Percentiles rank a stretch among this genome's conserved stretches.
Evolutionary conservation across 2,888 invertebrate genomes (phyloP).

Genomic region (Chloroclystis v-ata): DNA sequence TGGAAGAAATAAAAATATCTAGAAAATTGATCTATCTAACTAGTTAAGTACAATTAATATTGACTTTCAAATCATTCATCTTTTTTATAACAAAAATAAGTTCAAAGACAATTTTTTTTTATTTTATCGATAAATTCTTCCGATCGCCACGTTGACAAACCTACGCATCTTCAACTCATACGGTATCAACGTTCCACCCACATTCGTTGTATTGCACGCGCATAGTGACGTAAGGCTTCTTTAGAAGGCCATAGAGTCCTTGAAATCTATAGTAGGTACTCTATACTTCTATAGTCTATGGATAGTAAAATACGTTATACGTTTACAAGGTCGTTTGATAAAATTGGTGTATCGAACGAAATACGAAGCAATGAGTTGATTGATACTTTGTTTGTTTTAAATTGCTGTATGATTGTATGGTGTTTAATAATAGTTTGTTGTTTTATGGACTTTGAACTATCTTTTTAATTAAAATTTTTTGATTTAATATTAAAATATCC

Average conservation of each 20-base stretch:
- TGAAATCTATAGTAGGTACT: conserved; percentile 9
- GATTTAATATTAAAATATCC: too few relatives aligned
- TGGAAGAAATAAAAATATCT: too few relatives aligned
- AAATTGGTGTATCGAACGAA: conserved; percentile 10
- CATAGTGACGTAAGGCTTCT: conserved; percentile 16
- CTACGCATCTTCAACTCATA: conserved; percentile 10
- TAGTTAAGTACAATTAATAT: too few relatives aligned
- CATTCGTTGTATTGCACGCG: conserved; percentile 15
- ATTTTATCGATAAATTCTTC: not conserved
- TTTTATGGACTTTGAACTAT: not conserved
- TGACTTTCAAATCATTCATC: too few relatives aligned
- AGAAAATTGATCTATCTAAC: too few relatives aligned
- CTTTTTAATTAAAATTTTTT: too few relatives aligned
- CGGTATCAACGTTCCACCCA: conserved; percentile 6
- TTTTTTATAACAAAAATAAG: too few relatives aligned
- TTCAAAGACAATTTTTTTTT: too few relatives aligned
- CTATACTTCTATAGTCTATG: too few relatives aligned
- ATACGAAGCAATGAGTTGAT: conserved; percentile 1
- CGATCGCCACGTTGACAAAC: conserved; percentile 4
- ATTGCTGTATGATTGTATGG: not conserved
- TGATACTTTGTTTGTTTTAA: conserved; percentile 3
- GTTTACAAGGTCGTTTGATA: conserved; percentile 11
- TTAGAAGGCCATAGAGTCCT: conserved; percentile 25
- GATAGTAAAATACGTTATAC: too few relatives aligned
- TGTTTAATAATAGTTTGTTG: not conserved